Conservation (phyloP, 2,797 vertebrate species). For the Babyrousa celebensis region DNA sequence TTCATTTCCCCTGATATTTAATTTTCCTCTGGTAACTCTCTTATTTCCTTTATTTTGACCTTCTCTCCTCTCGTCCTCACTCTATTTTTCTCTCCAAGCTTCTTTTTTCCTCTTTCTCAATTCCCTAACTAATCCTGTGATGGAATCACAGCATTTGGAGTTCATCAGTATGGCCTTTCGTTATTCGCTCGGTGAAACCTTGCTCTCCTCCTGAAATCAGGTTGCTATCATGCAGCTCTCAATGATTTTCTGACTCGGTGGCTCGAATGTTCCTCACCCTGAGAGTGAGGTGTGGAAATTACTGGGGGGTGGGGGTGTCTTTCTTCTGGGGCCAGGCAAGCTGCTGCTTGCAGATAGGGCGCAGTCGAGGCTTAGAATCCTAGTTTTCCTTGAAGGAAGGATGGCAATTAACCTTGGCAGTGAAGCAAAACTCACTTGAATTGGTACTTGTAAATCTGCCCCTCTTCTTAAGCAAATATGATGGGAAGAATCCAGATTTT, state of each 20-base stretch:
- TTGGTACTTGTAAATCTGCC: slow-evolving; percentile 67
- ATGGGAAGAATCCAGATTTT: slow-evolving; percentile 71
- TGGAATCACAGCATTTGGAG: background rate
- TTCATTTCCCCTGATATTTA: slow-evolving; percentile 9
- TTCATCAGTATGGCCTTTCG: background rate
- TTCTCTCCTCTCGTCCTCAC: background rate
- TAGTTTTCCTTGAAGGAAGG: slow-evolving; percentile 57
- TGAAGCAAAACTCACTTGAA: slow-evolving; percentile 66
- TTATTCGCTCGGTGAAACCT: background rate
- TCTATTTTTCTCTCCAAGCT: background rate
- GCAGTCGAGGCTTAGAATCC: background rate
- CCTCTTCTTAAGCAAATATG: slow-evolving; percentile 74
- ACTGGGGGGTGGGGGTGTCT: background rate
- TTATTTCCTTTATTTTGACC: background rate
- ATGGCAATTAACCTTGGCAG: slow-evolving; percentile 67
- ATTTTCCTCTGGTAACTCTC: background rate
- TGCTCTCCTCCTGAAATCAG: background rate
- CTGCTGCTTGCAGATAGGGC: background rate
- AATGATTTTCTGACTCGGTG: background rate
- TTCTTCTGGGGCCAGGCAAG: background rate
- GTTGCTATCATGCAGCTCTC: background rate
- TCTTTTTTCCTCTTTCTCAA: background rate
- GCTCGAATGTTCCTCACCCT: background rate
- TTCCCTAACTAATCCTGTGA: background rate
- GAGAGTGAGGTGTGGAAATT: background rate